Evolutionary conservation across 1,140 invertebrate species (phyloP).

Genomic region (Brachionus rubens): DNA sequence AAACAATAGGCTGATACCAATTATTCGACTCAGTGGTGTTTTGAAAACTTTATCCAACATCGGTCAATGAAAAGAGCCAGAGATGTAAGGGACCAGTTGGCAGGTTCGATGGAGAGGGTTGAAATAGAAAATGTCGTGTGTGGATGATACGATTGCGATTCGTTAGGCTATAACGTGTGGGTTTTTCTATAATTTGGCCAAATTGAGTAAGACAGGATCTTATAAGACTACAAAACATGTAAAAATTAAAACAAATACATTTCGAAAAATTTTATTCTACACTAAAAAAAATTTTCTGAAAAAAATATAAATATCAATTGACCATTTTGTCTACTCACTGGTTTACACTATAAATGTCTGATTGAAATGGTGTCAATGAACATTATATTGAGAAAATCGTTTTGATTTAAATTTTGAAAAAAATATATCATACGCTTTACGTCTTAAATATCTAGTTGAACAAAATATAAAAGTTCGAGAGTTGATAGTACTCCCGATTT

Average conservation of each 20-base stretch:
- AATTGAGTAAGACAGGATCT: constrained; percentile 84
- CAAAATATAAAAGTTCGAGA: constrained; percentile 87
- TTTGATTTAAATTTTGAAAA: no score
- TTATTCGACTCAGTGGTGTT: constrained; percentile 93
- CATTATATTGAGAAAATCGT: no score
- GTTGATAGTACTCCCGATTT: constrained; percentile 89
- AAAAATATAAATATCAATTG: no score
- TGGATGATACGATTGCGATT: constrained; percentile 69
- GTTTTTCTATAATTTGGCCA: constrained; percentile 94
- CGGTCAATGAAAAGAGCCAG: constrained; percentile 91
- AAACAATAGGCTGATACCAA: constrained; percentile 87
- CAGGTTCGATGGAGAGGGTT: constrained; percentile 88
- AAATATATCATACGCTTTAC: no score
- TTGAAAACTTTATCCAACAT: constrained; percentile 97
- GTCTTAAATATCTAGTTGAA: no score
- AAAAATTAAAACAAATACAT: no score
- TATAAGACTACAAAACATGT: constrained; percentile 97
- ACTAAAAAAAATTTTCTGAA: no score
- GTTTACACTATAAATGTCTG: no score
- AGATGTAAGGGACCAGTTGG: constrained; percentile 94
- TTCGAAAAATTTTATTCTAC: no score
- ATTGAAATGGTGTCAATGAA: no score
- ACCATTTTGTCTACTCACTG: no score
- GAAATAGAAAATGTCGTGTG: constrained; percentile 74
- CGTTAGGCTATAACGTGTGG: constrained; percentile 91